Evolutionary conservation across 2,888 invertebrate species (phyloP), one percentile per base, ranked within the genome.

Genomic region (Myathropa florea): DNA sequence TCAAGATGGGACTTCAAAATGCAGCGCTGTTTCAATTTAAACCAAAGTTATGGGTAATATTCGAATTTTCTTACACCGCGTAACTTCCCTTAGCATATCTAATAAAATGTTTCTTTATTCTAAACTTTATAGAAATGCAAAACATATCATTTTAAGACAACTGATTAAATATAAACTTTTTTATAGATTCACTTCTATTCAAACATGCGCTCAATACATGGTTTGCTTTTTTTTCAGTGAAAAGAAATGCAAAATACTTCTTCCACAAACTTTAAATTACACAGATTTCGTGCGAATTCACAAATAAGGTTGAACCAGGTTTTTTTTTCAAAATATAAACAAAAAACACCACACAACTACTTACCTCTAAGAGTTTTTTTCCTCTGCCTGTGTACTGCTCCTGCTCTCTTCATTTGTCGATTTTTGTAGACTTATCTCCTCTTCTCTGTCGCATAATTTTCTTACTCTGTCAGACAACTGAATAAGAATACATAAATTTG

Each of bases 271-370:
- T 46, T 18, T 1, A 7, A 46, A 46, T 7, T 33, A 33, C 39
- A 39, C 39, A 39, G 2, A 46, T 7, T n/a, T 7, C 7, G 9
- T 7, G 4, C 18, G 18, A 18, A 46, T 21, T 18, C 46, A 46
- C 7, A 46, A 46, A 46, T 33, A 46, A 18, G 46, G 7, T 46
- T 46, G 18, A 46, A 18, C 46, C 46, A 46, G n/a, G n/a, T 57
- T 28, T 61, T 59, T 71, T 71, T 46, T 30, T n/a, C 59, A 59
- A 70, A 70, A 70, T 75, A 75, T 75, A 75, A 75, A 75, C 75
- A 75, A 75, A 75, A 75, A 75, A 65, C 75, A 75, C 64, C 33
- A 63, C 46, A 73, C 75, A 73, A 73, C 55, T 73, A 65, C 75
- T 65, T 26, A 75, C 75, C 65, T 65, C 64, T 57, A 64, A 18